A percentile compares a stretch with the other conserved stretches of the same genome.
Evolutionary conservation across 2,113 vertebrate species (phyloP).

Genomic region (Aspiorhynchus laticeps): DNA sequence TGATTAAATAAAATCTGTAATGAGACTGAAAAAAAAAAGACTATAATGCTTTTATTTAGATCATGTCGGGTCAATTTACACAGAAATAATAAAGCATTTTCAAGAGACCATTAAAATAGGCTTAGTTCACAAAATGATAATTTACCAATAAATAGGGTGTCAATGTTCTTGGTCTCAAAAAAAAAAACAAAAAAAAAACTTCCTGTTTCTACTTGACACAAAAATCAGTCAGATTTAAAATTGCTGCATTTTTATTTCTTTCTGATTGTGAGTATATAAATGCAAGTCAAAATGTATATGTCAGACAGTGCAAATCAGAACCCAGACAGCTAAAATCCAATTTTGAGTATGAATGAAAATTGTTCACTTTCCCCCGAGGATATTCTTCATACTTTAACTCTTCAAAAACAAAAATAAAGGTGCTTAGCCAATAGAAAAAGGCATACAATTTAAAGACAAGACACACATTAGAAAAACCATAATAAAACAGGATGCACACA

Average conservation of each 20-base stretch:
- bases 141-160: neutral
- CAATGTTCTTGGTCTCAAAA: no score
- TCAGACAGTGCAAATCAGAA: slow-evolving; percentile 58
- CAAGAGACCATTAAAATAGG: no score
- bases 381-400: slow-evolving; percentile 7
- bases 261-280: slow-evolving; percentile 42
- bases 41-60: neutral
- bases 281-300: slow-evolving; percentile 51
- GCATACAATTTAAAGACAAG: neutral
- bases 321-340: slow-evolving; percentile 52
- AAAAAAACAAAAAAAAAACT: neutral
- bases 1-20: no score
- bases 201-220: neutral
- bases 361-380: slow-evolving; percentile 14
- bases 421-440: slow-evolving; percentile 6
- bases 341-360: slow-evolving; percentile 31
- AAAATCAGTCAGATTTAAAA: neutral
- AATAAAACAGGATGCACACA: slow-evolving; percentile 11
- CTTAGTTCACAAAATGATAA: neutral
- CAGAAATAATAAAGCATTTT: neutral
- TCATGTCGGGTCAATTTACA: neutral
- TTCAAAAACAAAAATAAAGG: neutral
- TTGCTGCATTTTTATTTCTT: neutral
- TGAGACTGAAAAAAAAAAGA: no score
- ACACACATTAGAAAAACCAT: slow-evolving; percentile 1